Evolutionary conservation across 2,888 invertebrate genomes (phyloP), one percentile per base, ranked within the genome.

Genomic region (Coenonympha glycerion): DNA sequence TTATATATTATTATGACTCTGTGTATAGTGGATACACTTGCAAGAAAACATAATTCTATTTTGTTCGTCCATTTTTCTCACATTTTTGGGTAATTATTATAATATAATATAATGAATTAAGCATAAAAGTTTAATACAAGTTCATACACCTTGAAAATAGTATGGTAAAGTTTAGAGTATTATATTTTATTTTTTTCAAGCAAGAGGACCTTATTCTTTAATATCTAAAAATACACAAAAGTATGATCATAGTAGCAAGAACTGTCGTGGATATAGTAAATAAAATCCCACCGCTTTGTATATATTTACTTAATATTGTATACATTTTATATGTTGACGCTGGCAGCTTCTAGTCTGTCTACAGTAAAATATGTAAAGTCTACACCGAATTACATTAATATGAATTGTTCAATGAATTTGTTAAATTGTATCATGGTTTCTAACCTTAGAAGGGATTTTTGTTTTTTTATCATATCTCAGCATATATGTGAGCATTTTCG

Each of bases 261-360:
- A 69, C 59, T 62, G 66, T 72, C 78, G 79, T 84, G 82, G 83
- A 78, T 84, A 81, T 75, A 68, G 57, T 51, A 67, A 67, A 63
- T 65, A n/a, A 72, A 69, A 61, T 86, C 86, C 85, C 86, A 86
- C 86, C 85, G 84, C 83, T 74, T 24, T 71, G 71, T 81, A 78
- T 69, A 77, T 80, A 77, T 62, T 64, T 72, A 62, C 58, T 52
- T 63, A 65, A 57, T 67, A 61, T 57, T 69, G 58, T 65, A n/a
- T n/a, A 59, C 64, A 61, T 64, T 65, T 62, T 60, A 62, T 59
- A 61, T 61, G 63, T 69, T 69, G 61, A 65, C 59, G 58, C 61
- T 65, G 69, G 69, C 71, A 70, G 68, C 61, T 67, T 61, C 51
- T 28, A 16, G 31, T 53, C 46, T 55, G 58, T 47, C 47, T 15